phyloP scores from a whole-genome alignment of 2,888 invertebrate species.

The Netelia inedita region DNA sequence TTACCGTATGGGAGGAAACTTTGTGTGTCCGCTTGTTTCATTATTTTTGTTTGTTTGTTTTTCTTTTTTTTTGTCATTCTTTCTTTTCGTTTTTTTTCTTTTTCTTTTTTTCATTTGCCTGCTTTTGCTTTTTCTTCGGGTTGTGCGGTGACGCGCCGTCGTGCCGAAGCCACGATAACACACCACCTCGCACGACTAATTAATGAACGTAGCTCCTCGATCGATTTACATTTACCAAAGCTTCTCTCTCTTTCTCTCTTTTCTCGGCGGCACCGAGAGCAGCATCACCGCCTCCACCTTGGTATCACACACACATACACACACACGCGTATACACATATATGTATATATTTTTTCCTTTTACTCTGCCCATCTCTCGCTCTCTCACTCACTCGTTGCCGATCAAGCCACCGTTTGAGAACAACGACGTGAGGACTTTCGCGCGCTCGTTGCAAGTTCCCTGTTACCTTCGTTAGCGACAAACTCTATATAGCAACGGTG shows the following conservation, averaged over 20 bases:
- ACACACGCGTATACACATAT: not conserved
- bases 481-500: slow-evolving; percentile 40
- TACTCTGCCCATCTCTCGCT: slow-evolving; percentile 8
- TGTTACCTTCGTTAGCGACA: slow-evolving; percentile 69
- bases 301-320: slow-evolving; percentile 60
- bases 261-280: slow-evolving; percentile 60
- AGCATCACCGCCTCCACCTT: slow-evolving; percentile 51
- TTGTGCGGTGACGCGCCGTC: slow-evolving; percentile 68
- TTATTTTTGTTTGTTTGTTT: not conserved
- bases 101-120: slow-evolving; percentile 13
- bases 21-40: slow-evolving; percentile 14
- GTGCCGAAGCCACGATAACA: slow-evolving; percentile 73
- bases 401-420: slow-evolving; percentile 58
- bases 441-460: slow-evolving; percentile 60
- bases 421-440: slow-evolving; percentile 67
- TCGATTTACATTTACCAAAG: slow-evolving; percentile 84
- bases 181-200: slow-evolving; percentile 82
- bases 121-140: slow-evolving; percentile 20
- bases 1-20: slow-evolving; percentile 28
- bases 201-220: slow-evolving; percentile 83
- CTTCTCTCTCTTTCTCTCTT: slow-evolving; percentile 41
- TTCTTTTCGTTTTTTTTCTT: slow-evolving; percentile 14
- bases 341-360: slow-evolving; percentile 8
- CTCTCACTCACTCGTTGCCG: slow-evolving; percentile 19
- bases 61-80: not conserved